Evolutionary conservation across 2,113 vertebrate species (phyloP).

Genomic region (Origma solitaria): DNA sequence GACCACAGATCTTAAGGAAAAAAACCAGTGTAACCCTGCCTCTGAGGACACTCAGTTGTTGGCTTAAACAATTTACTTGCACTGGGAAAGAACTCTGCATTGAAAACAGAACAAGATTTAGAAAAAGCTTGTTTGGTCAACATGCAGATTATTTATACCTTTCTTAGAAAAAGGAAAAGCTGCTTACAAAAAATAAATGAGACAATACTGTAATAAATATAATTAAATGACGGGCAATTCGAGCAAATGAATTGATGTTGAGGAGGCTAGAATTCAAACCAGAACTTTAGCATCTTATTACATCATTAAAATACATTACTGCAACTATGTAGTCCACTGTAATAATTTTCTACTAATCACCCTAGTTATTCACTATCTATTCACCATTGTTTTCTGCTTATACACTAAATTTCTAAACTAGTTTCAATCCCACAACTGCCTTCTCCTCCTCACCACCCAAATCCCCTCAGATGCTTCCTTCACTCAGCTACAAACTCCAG

Average conservation of each 20-base stretch:
- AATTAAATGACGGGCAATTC: neutral
- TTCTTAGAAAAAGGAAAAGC: neutral
- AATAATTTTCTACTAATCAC: neutral
- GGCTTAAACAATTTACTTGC: neutral
- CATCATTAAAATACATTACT: neutral
- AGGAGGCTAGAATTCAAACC: neutral
- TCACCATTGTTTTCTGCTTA: neutral
- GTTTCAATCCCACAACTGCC: neutral
- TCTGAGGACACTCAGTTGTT: neutral
- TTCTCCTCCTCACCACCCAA: neutral
- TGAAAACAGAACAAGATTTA: neutral
- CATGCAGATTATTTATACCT: neutral
- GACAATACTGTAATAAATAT: neutral
- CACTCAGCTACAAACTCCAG: neutral
- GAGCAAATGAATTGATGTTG: neutral
- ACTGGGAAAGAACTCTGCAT: neutral
- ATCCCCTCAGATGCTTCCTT: neutral
- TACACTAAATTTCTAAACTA: neutral
- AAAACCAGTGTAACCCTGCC: neutral
- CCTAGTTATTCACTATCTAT: neutral
- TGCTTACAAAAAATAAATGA: neutral
- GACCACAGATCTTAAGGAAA: neutral
- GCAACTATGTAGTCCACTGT: neutral
- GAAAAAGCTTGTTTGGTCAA: neutral
- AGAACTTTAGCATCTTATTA: neutral